Conservation (phyloP, 2,113 vertebrate species). For the Syngnathoides biaculeatus region DNA sequence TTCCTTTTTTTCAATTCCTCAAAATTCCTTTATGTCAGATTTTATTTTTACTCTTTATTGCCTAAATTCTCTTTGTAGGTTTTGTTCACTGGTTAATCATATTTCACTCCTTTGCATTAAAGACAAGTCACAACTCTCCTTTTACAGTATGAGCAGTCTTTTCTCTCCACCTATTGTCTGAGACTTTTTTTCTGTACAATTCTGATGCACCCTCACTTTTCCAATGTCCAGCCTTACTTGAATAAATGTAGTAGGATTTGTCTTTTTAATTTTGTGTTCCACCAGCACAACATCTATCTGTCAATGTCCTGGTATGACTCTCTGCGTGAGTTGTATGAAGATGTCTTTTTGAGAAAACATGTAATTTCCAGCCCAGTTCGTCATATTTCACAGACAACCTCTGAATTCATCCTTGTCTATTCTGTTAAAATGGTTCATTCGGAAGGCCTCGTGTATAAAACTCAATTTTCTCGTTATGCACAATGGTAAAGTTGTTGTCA, state of each 20-base stretch:
- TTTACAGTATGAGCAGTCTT: slow-evolving; percentile 36
- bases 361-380: slow-evolving; percentile 22
- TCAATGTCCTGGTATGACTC: slow-evolving; percentile 29
- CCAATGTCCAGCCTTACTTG: not conserved
- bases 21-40: not conserved
- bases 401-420: not conserved
- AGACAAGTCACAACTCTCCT: slow-evolving; percentile 16
- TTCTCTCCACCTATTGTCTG: slow-evolving; percentile 22
- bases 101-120: slow-evolving; percentile 20
- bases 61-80: slow-evolving; percentile 21
- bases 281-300: not conserved
- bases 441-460: not conserved
- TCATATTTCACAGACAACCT: slow-evolving; percentile 18
- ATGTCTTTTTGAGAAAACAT: slow-evolving; percentile 25
- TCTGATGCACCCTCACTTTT: not conserved
- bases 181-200: slow-evolving; percentile 39
- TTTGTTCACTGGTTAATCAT: slow-evolving; percentile 18
- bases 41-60: not conserved
- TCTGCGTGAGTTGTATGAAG: slow-evolving; percentile 19
- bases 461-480: slow-evolving; percentile 9
- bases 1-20: not conserved
- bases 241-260: not conserved
- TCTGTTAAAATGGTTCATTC: not conserved
- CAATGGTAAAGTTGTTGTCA: not conserved
- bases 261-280: too few relatives aligned